Evolutionary conservation across 2,888 invertebrate species (phyloP).

Genomic region (Eumacrocentrus americanus): DNA sequence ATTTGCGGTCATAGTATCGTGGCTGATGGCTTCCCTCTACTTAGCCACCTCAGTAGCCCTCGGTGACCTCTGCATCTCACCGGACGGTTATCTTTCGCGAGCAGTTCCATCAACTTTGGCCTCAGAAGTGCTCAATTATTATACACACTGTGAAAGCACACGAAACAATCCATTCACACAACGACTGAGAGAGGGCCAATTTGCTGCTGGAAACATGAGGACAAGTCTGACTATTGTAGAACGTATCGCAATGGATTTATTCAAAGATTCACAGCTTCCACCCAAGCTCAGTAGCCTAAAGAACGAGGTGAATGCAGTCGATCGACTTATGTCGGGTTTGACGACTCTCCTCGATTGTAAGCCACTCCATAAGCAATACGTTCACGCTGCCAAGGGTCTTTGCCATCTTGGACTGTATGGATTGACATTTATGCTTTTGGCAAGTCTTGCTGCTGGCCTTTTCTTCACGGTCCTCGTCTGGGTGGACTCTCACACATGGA

Average conservation of each 20-base stretch:
- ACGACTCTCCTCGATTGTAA: slow-evolving; percentile 83
- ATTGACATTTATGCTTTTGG: slow-evolving; percentile 83
- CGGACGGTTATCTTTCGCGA: slow-evolving; percentile 76
- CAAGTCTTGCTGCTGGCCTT: slow-evolving; percentile 85
- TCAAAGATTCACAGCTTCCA: slow-evolving; percentile 66
- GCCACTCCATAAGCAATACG: slow-evolving; percentile 81
- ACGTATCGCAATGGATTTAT: slow-evolving; percentile 64
- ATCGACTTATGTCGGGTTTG: slow-evolving; percentile 70
- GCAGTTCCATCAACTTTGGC: slow-evolving; percentile 53
- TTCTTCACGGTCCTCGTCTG: slow-evolving; percentile 91
- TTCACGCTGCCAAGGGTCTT: slow-evolving; percentile 78
- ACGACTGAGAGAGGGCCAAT: slow-evolving; percentile 78
- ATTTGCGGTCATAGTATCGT: slow-evolving; percentile 86
- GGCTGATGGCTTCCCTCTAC: slow-evolving; percentile 87
- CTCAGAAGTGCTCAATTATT: slow-evolving; percentile 72
- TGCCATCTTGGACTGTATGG: slow-evolving; percentile 84
- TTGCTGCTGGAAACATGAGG: slow-evolving; percentile 68
- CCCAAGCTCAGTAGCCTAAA: slow-evolving; percentile 78
- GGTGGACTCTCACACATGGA: slow-evolving; percentile 96
- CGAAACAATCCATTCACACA: slow-evolving; percentile 83
- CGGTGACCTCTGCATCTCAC: slow-evolving; percentile 85
- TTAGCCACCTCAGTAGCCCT: slow-evolving; percentile 84
- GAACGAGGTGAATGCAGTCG: slow-evolving; percentile 79
- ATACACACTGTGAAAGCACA: slow-evolving; percentile 82
- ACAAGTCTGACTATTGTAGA: slow-evolving; percentile 63